Base-by-base conservation (phyloP, 2,113 vertebrate species). In the Sardina pilchardus region DNA sequence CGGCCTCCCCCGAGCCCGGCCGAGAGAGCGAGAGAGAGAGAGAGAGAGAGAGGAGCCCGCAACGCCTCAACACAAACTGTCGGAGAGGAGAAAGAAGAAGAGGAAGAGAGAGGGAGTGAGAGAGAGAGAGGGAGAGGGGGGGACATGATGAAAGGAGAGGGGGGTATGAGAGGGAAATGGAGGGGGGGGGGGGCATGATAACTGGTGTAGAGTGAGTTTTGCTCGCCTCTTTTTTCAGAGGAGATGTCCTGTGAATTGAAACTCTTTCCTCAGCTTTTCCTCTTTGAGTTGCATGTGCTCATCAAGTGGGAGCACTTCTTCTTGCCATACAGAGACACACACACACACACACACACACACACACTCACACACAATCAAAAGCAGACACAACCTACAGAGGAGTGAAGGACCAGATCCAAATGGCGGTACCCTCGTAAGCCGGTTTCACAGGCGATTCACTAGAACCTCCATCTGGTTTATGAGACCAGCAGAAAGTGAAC, bases 21-120 rank as follows among this genome's bases (percentile, higher is more conserved):
- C 63, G 8, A 19, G 53, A 19, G 19, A 19, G 19, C 1, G 16
- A 17, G 47, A 48, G 12, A 48, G 1, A 48, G 14, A 48, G 47
- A 48, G 47, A 50, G 16, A 50, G 48, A 50, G 48, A 59, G 56
- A n/a, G 21, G 56, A n/a, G n/a, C 3, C n/a, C n/a, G n/a, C 63
- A 67, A 26, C n/a, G 63, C 63, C 30, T 67, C n/a, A 30, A 71
- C 63, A 71, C 63, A 71, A 71, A 71, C n/a, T 71, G 63, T 71
- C 63, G 12, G 30, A 30, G 88, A 82, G 86, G 85, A 82, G 85
- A 83, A 67, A 87, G 83, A 81, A 42, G 88, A 84, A 90, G 67
- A 80, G 84, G 26, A 39, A 50, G 34, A 42, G 34, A 83, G 82
- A 83, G 1, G 34, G 82, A 50, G n/a, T n/a, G 67, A 80, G 84